phyloP scores from a whole-genome alignment of 2,888 invertebrate genomes.

The Drosophila acutilabella region DNA sequence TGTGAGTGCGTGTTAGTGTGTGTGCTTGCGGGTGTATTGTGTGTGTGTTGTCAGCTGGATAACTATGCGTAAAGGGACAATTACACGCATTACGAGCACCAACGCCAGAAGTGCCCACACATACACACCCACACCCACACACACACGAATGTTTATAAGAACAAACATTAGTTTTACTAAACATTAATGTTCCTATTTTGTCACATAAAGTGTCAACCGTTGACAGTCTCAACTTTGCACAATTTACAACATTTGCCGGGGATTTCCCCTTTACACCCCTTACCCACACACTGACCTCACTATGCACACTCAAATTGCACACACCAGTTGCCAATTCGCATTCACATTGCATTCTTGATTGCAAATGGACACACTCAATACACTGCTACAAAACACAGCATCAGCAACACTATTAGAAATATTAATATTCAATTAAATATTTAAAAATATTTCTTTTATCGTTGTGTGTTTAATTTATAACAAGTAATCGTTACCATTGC shows the following conservation, averaged over 20 bases:
- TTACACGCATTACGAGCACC: constrained; percentile 57
- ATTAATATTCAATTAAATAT: no score
- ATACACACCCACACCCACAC: constrained; percentile 8
- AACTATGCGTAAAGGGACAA: constrained; percentile 52
- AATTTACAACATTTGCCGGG: constrained; percentile 55
- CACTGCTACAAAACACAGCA: no score
- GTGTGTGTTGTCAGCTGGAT: constrained; percentile 32
- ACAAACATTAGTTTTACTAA: constrained; percentile 63
- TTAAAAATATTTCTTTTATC: no score
- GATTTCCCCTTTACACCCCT: background rate
- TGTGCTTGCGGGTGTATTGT: constrained; percentile 15
- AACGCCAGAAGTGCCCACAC: constrained; percentile 28
- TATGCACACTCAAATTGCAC: background rate
- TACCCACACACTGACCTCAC: constrained; percentile 3
- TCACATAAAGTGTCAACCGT: constrained; percentile 69
- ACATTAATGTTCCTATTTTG: constrained; percentile 66
- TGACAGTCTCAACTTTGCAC: constrained; percentile 68
- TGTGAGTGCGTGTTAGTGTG: constrained; percentile 1
- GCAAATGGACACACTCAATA: constrained; percentile 9
- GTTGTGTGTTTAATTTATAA: no score
- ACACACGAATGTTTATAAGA: constrained; percentile 18
- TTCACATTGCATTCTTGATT: constrained; percentile 48
- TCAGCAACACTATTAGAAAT: no score
- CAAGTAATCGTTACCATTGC: no score
- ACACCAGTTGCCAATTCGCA: constrained; percentile 46